Percentiles rank a stretch among this genome's conserved stretches.
phyloP scores from a whole-genome alignment of 2,888 invertebrate genomes.

The Petrolisthes cinctipes region DNA sequence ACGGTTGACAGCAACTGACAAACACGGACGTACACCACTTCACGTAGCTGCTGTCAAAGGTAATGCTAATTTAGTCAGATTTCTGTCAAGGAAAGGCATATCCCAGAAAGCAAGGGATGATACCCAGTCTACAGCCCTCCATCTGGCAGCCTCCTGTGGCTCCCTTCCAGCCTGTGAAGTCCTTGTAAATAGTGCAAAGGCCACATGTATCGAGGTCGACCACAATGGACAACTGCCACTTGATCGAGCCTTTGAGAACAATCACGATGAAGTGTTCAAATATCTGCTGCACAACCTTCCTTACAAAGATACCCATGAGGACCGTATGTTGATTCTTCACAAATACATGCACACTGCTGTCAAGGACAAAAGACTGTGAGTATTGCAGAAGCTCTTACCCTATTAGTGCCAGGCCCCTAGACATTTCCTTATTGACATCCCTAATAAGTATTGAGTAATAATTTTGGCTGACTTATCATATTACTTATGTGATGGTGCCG shows the following conservation, averaged over 20 bases:
- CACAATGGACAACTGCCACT: slow-evolving; percentile 39
- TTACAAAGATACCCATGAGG: slow-evolving; percentile 33
- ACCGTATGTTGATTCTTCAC: slow-evolving; percentile 27
- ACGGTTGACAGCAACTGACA: slow-evolving; percentile 37
- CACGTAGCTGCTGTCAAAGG: slow-evolving; percentile 49
- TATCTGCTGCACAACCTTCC: slow-evolving; percentile 36
- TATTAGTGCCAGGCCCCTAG: too few species aligned
- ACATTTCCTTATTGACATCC: too few species aligned
- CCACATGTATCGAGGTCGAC: slow-evolving; percentile 28
- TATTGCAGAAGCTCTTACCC: not conserved
- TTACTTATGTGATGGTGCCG: too few species aligned
- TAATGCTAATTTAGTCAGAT: slow-evolving; percentile 30
- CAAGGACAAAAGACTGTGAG: slow-evolving; percentile 34
- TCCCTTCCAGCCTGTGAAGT: slow-evolving; percentile 35
- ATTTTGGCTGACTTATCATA: too few species aligned
- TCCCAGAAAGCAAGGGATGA: slow-evolving; percentile 44
- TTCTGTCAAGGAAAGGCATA: slow-evolving; percentile 33
- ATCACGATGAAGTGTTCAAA: slow-evolving; percentile 50
- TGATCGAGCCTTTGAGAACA: slow-evolving; percentile 43
- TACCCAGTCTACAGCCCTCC: slow-evolving; percentile 41
- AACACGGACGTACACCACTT: slow-evolving; percentile 52
- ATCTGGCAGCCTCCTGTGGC: slow-evolving; percentile 40
- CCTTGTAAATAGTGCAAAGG: slow-evolving; percentile 39
- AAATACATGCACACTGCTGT: slow-evolving; percentile 49
- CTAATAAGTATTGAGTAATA: too few species aligned